phyloP scores from a whole-genome alignment of 2,113 vertebrate genomes.

The Conger conger region DNA sequence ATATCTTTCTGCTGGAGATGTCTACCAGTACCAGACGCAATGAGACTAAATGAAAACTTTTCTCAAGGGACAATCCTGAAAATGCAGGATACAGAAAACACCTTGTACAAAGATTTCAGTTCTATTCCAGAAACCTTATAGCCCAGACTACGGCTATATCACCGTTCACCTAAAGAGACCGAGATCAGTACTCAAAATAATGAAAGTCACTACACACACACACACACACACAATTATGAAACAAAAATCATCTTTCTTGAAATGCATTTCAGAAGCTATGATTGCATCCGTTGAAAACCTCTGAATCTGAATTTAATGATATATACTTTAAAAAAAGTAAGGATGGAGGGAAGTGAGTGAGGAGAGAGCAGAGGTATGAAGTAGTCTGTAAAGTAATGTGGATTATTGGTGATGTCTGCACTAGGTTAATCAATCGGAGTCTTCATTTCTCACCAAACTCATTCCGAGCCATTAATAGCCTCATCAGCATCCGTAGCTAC shows the following conservation, averaged over 20 bases:
- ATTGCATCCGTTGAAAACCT: too few relatives aligned
- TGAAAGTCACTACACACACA: background rate
- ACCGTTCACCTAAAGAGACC: too few relatives aligned
- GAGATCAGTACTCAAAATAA: too few relatives aligned
- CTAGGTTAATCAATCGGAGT: background rate
- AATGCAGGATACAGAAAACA: background rate
- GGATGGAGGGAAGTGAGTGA: background rate
- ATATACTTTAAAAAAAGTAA: background rate
- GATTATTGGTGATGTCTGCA: background rate
- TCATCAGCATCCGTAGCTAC: background rate
- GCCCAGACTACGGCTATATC: background rate
- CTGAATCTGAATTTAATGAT: too few relatives aligned
- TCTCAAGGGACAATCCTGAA: background rate
- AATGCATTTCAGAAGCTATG: too few relatives aligned
- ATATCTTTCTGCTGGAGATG: background rate
- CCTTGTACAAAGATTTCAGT: background rate
- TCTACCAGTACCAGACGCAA: background rate
- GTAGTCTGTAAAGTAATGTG: background rate
- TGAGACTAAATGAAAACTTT: background rate
- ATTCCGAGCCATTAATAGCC: constrained; percentile 9
- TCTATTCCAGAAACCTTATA: background rate
- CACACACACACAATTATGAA: background rate
- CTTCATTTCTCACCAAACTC: background rate
- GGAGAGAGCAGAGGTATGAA: background rate
- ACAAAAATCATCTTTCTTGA: too few relatives aligned